Conservation (phyloP, 2,888 invertebrate species). For the Sinotaia quadrata region DNA sequence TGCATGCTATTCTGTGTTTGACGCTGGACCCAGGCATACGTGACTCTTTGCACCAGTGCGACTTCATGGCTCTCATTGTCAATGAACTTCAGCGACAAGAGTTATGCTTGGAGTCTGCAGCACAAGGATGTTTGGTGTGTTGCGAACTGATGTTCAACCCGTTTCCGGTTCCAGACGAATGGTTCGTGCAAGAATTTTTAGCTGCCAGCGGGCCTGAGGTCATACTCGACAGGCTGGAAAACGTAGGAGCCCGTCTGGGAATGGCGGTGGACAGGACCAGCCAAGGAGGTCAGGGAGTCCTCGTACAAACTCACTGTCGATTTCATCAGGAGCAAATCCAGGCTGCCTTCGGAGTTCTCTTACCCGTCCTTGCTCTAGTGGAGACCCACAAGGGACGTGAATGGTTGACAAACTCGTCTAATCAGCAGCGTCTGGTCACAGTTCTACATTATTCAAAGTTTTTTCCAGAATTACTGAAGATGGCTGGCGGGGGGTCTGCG, state of each 20-base stretch:
- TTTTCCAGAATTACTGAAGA: conserved; percentile 9
- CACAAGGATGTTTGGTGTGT: conserved; percentile 38
- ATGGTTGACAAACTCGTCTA: conserved; percentile 50
- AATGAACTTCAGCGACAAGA: conserved; percentile 2
- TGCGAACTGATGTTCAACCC: conserved; percentile 46
- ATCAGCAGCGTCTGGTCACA: conserved; percentile 17
- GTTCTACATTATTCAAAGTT: conserved; percentile 3
- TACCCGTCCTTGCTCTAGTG: conserved; percentile 52
- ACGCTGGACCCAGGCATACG: conserved; percentile 22
- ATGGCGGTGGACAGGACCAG: background rate
- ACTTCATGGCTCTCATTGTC: conserved; percentile 11
- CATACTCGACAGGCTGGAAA: conserved; percentile 44
- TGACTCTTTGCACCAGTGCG: conserved; percentile 18
- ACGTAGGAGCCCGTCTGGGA: conserved; percentile 26
- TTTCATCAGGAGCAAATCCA: conserved; percentile 13
- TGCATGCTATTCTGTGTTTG: too few relatives aligned
- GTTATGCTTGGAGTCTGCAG: conserved; percentile 18
- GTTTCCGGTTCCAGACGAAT: conserved; percentile 41
- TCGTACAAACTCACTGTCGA: too few relatives aligned
- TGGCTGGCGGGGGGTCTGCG: background rate
- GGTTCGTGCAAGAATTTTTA: conserved; percentile 52
- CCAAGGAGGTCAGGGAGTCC: background rate
- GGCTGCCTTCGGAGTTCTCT: conserved; percentile 40
- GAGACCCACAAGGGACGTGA: conserved; percentile 46
- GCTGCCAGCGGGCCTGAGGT: conserved; percentile 50